Conservation (phyloP, 2,888 invertebrate species). For the Corythucha ciliata region DNA sequence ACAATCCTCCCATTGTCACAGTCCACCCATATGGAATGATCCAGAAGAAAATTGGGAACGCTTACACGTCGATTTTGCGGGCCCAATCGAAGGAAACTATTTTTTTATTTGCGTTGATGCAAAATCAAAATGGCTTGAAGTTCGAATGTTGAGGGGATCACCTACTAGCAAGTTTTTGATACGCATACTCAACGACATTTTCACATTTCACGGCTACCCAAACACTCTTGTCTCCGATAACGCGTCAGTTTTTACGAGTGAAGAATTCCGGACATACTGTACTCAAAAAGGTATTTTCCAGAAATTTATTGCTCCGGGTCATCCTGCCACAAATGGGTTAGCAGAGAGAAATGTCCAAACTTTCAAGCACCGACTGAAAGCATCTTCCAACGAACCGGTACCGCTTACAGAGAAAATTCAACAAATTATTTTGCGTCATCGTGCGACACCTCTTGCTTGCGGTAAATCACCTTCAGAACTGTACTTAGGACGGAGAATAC, state of each 20-base stretch:
- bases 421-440: not conserved
- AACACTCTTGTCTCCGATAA: not conserved
- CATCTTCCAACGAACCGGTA: not conserved
- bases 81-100: conserved; percentile 29
- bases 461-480: not conserved
- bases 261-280: not conserved
- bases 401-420: not conserved
- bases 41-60: conserved; percentile 35
- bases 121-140: conserved; percentile 29
- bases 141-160: conserved; percentile 3
- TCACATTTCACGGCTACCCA: not conserved
- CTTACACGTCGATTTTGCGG: conserved; percentile 36
- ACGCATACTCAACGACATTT: not conserved
- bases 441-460: conserved; percentile 6
- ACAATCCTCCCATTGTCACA: conserved; percentile 33
- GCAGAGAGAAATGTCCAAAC: not conserved
- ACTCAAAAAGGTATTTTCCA: not conserved
- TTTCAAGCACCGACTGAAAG: conserved; percentile 4
- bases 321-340: conserved; percentile 1
- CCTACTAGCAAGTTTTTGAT: not conserved
- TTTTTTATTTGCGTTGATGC: conserved; percentile 34
- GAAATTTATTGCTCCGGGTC: not conserved
- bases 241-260: not conserved
- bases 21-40: conserved; percentile 35
- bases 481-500: not conserved